phyloP scores from a whole-genome alignment of 2,888 invertebrate species.

The Oscheius sp. region DNA sequence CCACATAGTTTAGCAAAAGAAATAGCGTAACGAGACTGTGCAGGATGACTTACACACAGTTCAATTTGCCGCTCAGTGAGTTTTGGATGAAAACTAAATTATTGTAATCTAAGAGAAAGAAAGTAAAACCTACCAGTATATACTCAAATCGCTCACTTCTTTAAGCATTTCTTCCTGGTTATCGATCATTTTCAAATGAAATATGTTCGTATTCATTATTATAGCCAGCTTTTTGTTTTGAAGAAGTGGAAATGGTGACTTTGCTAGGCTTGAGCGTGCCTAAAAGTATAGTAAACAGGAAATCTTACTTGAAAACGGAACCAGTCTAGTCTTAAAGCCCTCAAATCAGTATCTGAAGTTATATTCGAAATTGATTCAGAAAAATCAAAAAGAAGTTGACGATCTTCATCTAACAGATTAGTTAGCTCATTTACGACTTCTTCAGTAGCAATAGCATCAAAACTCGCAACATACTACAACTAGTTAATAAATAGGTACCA shows the following conservation, averaged over 20 bases:
- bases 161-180: slow-evolving; percentile 93
- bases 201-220: slow-evolving; percentile 89
- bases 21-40: slow-evolving; percentile 90
- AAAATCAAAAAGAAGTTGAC: slow-evolving; percentile 58
- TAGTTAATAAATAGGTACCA: background rate
- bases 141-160: slow-evolving; percentile 94
- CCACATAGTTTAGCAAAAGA: slow-evolving; percentile 97
- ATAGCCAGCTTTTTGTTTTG: slow-evolving; percentile 85
- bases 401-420: slow-evolving; percentile 58
- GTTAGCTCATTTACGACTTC: slow-evolving; percentile 73
- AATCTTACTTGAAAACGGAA: slow-evolving; percentile 84
- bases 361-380: slow-evolving; percentile 50
- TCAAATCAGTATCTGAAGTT: slow-evolving; percentile 79
- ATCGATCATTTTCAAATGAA: slow-evolving; percentile 97
- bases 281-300: slow-evolving; percentile 55
- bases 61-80: slow-evolving; percentile 82
- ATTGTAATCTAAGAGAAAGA: background rate
- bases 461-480: slow-evolving; percentile 88
- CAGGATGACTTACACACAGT: slow-evolving; percentile 97
- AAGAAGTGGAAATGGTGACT: slow-evolving; percentile 80
- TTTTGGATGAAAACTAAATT: slow-evolving; percentile 76
- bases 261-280: slow-evolving; percentile 87
- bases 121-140: slow-evolving; percentile 80
- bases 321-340: slow-evolving; percentile 95
- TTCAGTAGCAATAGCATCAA: slow-evolving; percentile 90